Evolutionary conservation across 1,140 invertebrate genomes (phyloP).

Genomic region (Tenebrio molitor): DNA sequence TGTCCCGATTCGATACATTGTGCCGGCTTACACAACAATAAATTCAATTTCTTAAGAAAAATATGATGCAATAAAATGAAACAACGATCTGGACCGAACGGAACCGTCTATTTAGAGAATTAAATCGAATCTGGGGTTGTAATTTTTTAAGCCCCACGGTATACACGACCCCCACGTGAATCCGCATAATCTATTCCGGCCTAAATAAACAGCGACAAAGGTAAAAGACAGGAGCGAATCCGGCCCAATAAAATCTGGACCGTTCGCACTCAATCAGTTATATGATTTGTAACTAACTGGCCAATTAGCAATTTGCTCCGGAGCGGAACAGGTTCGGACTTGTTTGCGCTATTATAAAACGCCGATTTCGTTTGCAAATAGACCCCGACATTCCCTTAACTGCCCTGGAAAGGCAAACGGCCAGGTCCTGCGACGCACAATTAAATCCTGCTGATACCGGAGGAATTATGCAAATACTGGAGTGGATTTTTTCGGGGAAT

Average conservation of each 20-base stretch:
- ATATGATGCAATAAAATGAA: slow-evolving; percentile 33
- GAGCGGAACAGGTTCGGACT: background rate
- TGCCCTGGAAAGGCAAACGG: too few species aligned
- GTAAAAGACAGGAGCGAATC: slow-evolving; percentile 21
- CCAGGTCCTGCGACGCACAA: background rate
- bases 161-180: slow-evolving; percentile 1
- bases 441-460: too few species aligned
- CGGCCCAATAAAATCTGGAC: slow-evolving; percentile 23
- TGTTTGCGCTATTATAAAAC: slow-evolving; percentile 1
- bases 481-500: too few species aligned
- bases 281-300: slow-evolving; percentile 35
- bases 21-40: slow-evolving; percentile 31
- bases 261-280: slow-evolving; percentile 20
- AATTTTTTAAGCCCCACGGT: slow-evolving; percentile 18
- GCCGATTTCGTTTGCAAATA: background rate
- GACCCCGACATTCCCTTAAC: too few species aligned
- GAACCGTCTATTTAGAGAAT: slow-evolving; percentile 11
- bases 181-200: slow-evolving; percentile 28
- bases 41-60: slow-evolving; percentile 29
- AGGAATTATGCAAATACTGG: background rate
- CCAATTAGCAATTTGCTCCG: background rate
- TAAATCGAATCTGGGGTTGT: slow-evolving; percentile 16
- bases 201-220: slow-evolving; percentile 31
- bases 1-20: background rate
- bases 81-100: slow-evolving; percentile 25